Evolutionary conservation across 2,797 vertebrate species (phyloP).

Genomic region (Distichodus sexfasciatus): DNA sequence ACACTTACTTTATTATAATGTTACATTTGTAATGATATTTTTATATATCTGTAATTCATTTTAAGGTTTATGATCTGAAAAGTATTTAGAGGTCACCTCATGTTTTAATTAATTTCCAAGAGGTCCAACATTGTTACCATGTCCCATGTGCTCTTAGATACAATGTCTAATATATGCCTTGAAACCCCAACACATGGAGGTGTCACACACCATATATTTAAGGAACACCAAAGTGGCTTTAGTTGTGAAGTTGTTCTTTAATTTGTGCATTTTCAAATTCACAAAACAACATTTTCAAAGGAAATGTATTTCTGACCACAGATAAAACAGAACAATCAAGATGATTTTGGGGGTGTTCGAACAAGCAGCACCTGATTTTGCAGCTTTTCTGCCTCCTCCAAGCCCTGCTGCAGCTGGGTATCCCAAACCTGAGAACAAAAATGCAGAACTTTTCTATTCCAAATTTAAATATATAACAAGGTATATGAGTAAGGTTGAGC

Average conservation of each 20-base stretch:
- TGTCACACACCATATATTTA: conserved; percentile 25
- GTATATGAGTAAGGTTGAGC: no score
- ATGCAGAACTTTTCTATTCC: not conserved
- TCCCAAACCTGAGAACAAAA: conserved; percentile 37
- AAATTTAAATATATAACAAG: not conserved
- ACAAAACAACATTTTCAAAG: conserved; percentile 35
- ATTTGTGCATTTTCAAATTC: conserved; percentile 31
- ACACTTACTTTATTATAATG: not conserved
- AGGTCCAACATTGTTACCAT: no score
- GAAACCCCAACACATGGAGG: not conserved
- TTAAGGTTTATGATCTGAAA: no score
- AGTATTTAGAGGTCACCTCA: no score
- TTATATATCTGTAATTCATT: not conserved
- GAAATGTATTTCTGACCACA: conserved; percentile 33
- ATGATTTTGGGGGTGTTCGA: conserved; percentile 25
- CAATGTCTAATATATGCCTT: not conserved
- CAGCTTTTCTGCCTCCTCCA: conserved; percentile 41
- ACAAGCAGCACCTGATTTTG: conserved; percentile 46
- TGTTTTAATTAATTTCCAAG: no score
- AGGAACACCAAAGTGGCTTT: conserved; percentile 36
- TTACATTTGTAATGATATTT: not conserved
- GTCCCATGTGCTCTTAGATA: not conserved
- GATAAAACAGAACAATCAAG: conserved; percentile 19
- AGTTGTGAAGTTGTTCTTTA: conserved; percentile 35
- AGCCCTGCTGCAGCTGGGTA: conserved; percentile 41